Conservation (phyloP, 1,140 invertebrate genomes). For the Sarcophaga peregrina region DNA sequence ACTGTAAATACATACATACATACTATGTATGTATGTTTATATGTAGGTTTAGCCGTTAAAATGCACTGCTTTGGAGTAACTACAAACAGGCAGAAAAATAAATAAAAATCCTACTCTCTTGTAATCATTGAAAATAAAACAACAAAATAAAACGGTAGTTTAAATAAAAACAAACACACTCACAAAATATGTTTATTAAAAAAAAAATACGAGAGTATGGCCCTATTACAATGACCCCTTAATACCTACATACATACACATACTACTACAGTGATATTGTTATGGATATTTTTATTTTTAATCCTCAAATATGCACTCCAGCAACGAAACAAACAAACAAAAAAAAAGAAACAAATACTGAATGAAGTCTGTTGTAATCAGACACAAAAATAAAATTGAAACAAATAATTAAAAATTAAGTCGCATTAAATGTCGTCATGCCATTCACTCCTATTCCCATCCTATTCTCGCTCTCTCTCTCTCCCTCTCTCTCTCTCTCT, state of each 20-base stretch:
- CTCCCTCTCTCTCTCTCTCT: no score
- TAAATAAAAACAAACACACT: no score
- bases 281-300: not conserved
- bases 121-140: no score
- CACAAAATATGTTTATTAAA: no score
- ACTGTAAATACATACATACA: not conserved
- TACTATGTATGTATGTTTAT: not conserved
- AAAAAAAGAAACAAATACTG: not conserved
- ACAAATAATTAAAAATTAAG: constrained; percentile 2
- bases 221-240: constrained; percentile 10
- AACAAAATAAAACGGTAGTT: no score
- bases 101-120: no score
- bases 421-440: not conserved
- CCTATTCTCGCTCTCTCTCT: no score
- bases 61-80: no score
- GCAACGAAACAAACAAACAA: not conserved
- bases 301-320: not conserved
- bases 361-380: not conserved
- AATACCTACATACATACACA: not conserved
- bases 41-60: no score
- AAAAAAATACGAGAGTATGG: not conserved
- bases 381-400: not conserved
- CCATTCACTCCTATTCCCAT: no score
- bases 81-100: no score
- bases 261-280: not conserved